Base-by-base conservation (phyloP, 2,888 invertebrate genomes). In the Iselma pallidipennis region DNA sequence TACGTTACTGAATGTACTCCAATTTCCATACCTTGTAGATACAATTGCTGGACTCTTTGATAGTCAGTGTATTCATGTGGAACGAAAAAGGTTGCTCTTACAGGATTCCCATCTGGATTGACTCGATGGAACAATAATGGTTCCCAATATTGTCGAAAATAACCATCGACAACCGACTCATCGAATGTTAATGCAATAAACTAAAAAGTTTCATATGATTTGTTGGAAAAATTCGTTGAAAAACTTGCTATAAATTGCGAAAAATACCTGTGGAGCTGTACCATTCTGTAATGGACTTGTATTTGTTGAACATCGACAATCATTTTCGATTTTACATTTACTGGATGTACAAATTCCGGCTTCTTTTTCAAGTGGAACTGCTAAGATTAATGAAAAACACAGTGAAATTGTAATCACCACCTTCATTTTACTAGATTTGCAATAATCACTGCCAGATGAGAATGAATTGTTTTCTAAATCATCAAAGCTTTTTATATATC, bases 1-100 rank as follows among this genome's bases (percentile, higher is more conserved):
- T 88, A 89, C 50, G 84, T 85, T 37, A 91, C 85, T 4, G 91
- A 90, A 74, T 91, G 89, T 1, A 90, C 83, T 0, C 86, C 90
- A 10, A 91, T 88, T 78, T 91, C 91, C 66, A 85, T 88, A 0
- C 91, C 87, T 6, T 78, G 72, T 49, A 81, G 73, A 67, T 86
- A 87, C 0, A 91, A 81, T 52, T 87, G 84, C 70, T 89, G 87
- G 2, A 90, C 83, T 61, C 73, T 68, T 12, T 81, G 78, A 61
- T 81, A 81, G 59, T 79, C 86, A 0, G 89, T 89, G 76, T 91
- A 91, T 66, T 90, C 88, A 71, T 92, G 91, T 31, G 86, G 88
- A 29, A 91, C 83, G 76, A 86, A 92, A 79, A 90, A 89, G 0
- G 91, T 91, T 37, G 85, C 85, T 0, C 86, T 84, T 0, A 86